These are phyloP conservation scores for Atrichornis clamosus DNA, from an alignment of 2,113 vertebrate species.

Conservation along the genomic window DNA sequence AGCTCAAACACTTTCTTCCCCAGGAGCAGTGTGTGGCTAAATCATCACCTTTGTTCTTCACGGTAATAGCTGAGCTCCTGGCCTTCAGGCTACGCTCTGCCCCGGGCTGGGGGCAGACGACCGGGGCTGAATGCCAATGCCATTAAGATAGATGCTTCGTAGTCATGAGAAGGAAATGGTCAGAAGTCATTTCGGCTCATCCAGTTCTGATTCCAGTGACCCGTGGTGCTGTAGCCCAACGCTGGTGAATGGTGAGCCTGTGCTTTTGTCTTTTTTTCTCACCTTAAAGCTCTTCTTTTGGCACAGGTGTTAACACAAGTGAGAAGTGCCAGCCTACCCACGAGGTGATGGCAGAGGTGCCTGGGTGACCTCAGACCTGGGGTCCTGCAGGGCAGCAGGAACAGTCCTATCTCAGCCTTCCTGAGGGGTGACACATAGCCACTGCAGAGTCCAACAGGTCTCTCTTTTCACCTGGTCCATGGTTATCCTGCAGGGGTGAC, in stretches of 20 bases:
- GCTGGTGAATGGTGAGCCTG: not conserved
- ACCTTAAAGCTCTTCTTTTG: not conserved
- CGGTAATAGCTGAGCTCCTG: not conserved
- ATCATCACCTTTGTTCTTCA: not conserved
- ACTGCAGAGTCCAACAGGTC: accelerated
- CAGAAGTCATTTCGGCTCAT: accelerated
- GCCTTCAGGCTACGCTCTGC: not conserved
- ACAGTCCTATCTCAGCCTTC: not conserved
- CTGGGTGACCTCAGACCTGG: not conserved
- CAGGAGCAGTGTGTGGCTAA: not conserved
- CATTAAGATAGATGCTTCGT: not conserved
- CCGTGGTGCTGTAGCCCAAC: not conserved
- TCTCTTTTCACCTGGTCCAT: not conserved
- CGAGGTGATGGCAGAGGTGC: accelerated
- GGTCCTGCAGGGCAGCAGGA: not conserved
- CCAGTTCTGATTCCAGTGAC: not conserved
- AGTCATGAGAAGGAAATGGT: not conserved
- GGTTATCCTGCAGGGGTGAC: too few species aligned
- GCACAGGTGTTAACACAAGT: not conserved
- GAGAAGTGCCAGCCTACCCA: not conserved
- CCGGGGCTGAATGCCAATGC: not conserved
- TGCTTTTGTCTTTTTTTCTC: not conserved
- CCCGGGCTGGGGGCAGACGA: not conserved
- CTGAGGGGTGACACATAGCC: not conserved
- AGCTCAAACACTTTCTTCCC: not conserved